Percentiles rank a stretch among this genome's conserved stretches.
Conservation (phyloP, 2,888 invertebrate species). For the Lithophane ornitopus region DNA sequence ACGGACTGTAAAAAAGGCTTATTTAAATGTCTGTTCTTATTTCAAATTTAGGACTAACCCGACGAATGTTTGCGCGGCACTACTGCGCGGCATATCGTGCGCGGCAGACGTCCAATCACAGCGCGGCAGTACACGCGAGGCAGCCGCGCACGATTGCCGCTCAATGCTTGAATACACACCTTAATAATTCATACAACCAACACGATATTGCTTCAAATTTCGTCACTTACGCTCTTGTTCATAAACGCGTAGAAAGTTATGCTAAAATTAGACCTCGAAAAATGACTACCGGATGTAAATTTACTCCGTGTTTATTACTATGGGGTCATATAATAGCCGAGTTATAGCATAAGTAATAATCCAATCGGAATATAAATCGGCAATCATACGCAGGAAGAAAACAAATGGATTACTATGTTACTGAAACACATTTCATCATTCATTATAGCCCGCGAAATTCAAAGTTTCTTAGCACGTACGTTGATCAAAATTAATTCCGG, state of each 20-base stretch:
- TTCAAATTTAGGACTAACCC: too few relatives aligned
- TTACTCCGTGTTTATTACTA: not conserved
- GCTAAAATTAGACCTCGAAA: not conserved
- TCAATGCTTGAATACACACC: too few relatives aligned
- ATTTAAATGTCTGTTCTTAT: too few relatives aligned
- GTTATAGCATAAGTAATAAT: not conserved
- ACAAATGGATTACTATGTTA: conserved; percentile 51
- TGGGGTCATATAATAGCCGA: not conserved
- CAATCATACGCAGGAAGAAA: conserved; percentile 17
- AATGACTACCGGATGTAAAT: not conserved
- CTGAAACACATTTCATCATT: not conserved
- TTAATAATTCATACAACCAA: conserved; percentile 26
- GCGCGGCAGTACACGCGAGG: too few relatives aligned
- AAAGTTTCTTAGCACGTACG: not conserved
- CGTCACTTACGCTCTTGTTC: not conserved
- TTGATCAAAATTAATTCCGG: not conserved
- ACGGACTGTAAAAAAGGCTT: too few relatives aligned
- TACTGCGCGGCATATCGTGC: too few relatives aligned
- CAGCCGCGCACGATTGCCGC: too few relatives aligned
- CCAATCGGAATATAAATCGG: conserved; percentile 45
- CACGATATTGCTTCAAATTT: conserved; percentile 13
- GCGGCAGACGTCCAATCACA: too few relatives aligned
- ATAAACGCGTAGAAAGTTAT: not conserved
- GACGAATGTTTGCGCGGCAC: too few relatives aligned
- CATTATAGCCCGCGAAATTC: not conserved